Base-by-base conservation (phyloP, 2,113 vertebrate genomes). In the Bubo scandiacus region DNA sequence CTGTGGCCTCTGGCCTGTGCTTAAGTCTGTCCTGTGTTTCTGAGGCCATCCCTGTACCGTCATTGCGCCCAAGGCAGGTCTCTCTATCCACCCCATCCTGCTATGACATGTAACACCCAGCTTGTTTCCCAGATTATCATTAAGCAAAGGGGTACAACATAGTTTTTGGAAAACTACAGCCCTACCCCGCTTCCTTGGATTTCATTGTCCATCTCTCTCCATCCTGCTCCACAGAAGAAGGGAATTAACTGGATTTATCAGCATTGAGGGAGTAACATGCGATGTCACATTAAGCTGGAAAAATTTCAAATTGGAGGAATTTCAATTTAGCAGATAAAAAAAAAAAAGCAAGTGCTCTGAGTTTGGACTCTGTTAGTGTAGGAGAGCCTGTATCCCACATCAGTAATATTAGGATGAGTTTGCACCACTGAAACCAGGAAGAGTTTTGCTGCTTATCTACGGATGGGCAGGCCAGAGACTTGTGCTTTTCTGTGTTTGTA, bases 71-170 rank as follows among this genome's bases (percentile, higher is more conserved):
- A 40, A 68, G 34, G 20, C 0, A 2, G 13, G 11, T 49, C 10
- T 83, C 10, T 72, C n/a, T 13, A 34, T 51, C 23, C 25, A 11
- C 13, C 45, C 45, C 45, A 19, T 45, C 74, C 68, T 90, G 14
- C 32, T 67, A 6, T 51, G 36, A 40, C 9, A 9, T 0, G 0
- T 52, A 67, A 54, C 23, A 20, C 16, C 12, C 0, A 1, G 3
- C 16, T 85, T 1, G 1, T 82, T 89, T 92, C 70, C 63, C 43
- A 62, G 20, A 40, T 79, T 86, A 16, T 79, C 23, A 42, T 36
- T 47, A 65, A 73, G 18, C 17, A 54, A 65, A 81, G 14, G 14
- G 5, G 13, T 72, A 58, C 11, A 21, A 43, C 9, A 30, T 10
- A 19, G 25, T 19, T 77, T 77, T 78, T 73, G 72, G 42, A 67